A percentile compares a stretch with the other conserved stretches of the same genome.
Evolutionary conservation across 1,140 invertebrate species (phyloP).

Genomic region (Drosophila kepulauana): DNA sequence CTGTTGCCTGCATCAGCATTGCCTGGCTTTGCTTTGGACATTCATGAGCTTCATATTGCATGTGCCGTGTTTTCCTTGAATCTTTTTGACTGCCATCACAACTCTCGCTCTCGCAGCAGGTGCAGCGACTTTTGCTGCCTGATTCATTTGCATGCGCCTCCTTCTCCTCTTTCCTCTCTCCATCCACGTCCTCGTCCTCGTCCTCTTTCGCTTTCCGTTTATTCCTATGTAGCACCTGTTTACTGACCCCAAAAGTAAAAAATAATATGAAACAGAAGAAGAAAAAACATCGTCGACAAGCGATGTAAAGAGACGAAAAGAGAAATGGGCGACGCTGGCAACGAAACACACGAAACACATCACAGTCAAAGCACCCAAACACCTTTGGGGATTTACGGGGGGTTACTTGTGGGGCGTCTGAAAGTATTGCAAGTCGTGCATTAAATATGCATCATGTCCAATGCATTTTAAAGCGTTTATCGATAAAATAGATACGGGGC

Average conservation of each 20-base stretch:
- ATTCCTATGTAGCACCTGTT: conserved; percentile 54
- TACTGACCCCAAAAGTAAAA: conserved; percentile 69
- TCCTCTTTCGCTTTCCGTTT: conserved; percentile 7
- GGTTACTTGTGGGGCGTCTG: conserved; percentile 1
- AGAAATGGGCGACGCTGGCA: conserved; percentile 34
- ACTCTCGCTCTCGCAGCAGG: conserved; percentile 58
- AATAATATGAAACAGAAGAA: conserved; percentile 18
- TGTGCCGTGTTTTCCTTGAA: conserved; percentile 49
- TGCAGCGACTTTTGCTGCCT: conserved; percentile 44
- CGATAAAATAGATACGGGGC: conserved; percentile 73
- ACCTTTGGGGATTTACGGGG: neutral
- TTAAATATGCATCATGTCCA: conserved; percentile 76
- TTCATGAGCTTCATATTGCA: conserved; percentile 57
- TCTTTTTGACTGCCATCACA: conserved; percentile 43
- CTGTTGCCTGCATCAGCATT: neutral
- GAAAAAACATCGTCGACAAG: conserved; percentile 21
- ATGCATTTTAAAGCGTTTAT: conserved; percentile 74
- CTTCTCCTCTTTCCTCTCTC: neutral
- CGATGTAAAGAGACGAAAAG: neutral
- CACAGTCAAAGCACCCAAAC: conserved; percentile 49
- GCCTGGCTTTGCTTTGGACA: conserved; percentile 26
- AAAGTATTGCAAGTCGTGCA: conserved; percentile 56
- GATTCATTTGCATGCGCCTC: conserved; percentile 50
- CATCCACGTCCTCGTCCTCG: neutral
- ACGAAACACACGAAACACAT: conserved; percentile 65